These are phyloP conservation scores for Pseudotriccus pelzelni DNA, from an alignment of 2,797 vertebrate species.

Conservation along the genomic window DNA sequence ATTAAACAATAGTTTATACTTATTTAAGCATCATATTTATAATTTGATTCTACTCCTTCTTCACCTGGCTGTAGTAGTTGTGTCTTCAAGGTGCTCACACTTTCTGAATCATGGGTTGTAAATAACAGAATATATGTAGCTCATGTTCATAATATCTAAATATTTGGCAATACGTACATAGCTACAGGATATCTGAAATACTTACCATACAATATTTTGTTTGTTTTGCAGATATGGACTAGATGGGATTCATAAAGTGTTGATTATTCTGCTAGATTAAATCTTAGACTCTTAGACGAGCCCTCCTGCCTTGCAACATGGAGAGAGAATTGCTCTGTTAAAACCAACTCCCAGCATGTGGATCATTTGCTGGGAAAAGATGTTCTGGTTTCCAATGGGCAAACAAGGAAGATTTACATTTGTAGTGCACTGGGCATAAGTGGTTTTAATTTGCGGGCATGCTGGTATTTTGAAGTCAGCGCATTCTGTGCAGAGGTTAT, in stretches of 20 bases:
- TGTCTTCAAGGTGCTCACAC: not conserved
- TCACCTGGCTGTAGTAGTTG: not conserved
- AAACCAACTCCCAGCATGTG: not conserved
- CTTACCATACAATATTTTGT: not conserved
- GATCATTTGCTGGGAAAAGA: not conserved
- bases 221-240: not conserved
- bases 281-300: not conserved
- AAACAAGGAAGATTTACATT: not conserved
- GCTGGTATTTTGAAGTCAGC: not conserved
- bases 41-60: not conserved
- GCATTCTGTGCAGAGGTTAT: not conserved
- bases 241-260: not conserved
- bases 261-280: not conserved
- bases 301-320: not conserved
- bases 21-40: not conserved
- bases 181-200: not conserved
- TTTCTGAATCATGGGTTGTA: not conserved
- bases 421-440: not conserved
- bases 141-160: not conserved
- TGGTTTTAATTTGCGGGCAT: not conserved
- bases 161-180: not conserved
- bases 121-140: not conserved
- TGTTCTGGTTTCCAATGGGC: not conserved
- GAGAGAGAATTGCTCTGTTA: not conserved
- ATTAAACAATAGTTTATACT: not conserved